Evolutionary conservation across 2,113 vertebrate species (phyloP).

Genomic region (Corvus cornix): DNA sequence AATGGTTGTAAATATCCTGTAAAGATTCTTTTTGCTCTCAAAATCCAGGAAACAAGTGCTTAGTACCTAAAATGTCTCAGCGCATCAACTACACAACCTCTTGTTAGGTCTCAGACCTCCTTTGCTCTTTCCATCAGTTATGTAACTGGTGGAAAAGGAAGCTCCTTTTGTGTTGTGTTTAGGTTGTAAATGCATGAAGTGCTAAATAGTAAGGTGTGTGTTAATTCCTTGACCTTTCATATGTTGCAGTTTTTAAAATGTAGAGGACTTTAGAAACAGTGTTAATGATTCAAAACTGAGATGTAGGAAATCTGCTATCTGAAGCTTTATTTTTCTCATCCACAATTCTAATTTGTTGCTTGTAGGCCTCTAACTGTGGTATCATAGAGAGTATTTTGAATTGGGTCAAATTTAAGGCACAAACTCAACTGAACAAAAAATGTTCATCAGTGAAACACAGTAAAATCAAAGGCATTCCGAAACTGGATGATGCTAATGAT

Average conservation of each 20-base stretch:
- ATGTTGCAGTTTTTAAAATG: not conserved
- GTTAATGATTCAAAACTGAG: not conserved
- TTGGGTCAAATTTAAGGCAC: constrained; percentile 99
- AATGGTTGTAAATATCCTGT: not conserved
- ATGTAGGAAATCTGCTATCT: not conserved
- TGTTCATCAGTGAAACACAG: constrained; percentile 98
- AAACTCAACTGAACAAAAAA: constrained; percentile 97
- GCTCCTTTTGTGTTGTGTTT: not conserved
- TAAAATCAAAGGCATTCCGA: constrained; percentile 99
- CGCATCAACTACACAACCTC: not conserved
- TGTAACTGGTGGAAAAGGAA: not conserved
- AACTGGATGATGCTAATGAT: constrained; percentile 97
- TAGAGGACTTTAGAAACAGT: not conserved
- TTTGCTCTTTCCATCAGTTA: not conserved
- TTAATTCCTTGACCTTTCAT: not conserved
- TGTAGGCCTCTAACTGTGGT: constrained; percentile 95
- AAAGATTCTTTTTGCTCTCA: not conserved
- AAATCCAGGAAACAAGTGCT: not conserved
- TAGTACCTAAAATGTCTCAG: not conserved
- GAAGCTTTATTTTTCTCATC: not conserved
- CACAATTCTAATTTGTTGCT: constrained; percentile 12
- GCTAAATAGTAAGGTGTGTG: not conserved
- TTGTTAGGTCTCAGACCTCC: not conserved
- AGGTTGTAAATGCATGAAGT: not conserved
- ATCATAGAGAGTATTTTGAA: constrained; percentile 98